Percentiles rank a stretch among this genome's conserved stretches.
phyloP scores from a whole-genome alignment of 1,140 invertebrate genomes.

The Teleopsis dalmanni region DNA sequence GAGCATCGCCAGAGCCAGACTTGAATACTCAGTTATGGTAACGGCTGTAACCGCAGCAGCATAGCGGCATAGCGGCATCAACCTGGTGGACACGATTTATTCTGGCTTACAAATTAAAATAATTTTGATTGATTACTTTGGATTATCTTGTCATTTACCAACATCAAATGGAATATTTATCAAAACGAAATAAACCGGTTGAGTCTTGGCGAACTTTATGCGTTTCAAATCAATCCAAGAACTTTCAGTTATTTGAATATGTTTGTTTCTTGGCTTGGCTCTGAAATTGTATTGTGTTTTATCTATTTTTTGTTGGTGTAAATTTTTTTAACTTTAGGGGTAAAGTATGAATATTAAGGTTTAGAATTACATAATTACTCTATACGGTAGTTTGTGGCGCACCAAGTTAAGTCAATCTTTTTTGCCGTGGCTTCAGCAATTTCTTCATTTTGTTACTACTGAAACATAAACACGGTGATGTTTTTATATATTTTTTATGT shows the following conservation, averaged over 20 bases:
- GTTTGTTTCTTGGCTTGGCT: not conserved
- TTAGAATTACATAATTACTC: constrained; percentile 5
- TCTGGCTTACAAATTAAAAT: constrained; percentile 44
- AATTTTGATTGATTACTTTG: constrained; percentile 46
- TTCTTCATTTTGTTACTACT: not conserved
- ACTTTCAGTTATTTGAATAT: not conserved
- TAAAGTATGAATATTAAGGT: not conserved
- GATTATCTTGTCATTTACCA: constrained; percentile 45
- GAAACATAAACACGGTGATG: not conserved
- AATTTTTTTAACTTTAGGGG: constrained; percentile 5
- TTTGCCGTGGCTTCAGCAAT: not conserved
- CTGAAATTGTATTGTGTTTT: not conserved
- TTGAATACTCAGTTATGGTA: no score
- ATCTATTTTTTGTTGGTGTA: not conserved
- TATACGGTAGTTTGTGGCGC: constrained; percentile 1
- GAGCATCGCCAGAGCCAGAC: no score
- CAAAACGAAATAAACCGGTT: constrained; percentile 7
- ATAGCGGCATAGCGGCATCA: no score
- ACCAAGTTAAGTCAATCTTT: not conserved
- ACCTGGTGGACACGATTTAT: no score
- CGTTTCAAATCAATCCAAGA: no score
- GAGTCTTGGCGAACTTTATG: not conserved
- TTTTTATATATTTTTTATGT: not conserved
- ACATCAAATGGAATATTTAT: constrained; percentile 45
- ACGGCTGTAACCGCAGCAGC: no score